A percentile compares a stretch with the other conserved stretches of the same genome.
These are phyloP conservation scores for Hydrotaea cyrtoneurina DNA, from an alignment of 2,888 invertebrate species.

Conservation along the genomic window DNA sequence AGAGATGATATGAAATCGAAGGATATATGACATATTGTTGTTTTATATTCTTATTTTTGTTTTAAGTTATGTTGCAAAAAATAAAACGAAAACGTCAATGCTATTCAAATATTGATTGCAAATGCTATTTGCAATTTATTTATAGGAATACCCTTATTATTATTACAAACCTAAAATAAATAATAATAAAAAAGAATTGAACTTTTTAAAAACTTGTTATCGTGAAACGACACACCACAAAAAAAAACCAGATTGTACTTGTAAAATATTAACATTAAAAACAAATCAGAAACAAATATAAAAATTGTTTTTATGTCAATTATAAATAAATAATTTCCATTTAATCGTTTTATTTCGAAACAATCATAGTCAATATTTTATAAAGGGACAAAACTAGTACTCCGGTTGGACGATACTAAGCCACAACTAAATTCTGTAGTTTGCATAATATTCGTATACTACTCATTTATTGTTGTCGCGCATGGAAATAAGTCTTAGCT, in stretches of 20 bases:
- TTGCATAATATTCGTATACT: too few species aligned
- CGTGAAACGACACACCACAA: conserved; percentile 54
- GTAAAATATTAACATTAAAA: conserved; percentile 50
- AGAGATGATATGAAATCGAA: not conserved
- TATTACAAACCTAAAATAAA: conserved; percentile 13
- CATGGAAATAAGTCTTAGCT: too few species aligned
- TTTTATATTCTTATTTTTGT: conserved; percentile 41
- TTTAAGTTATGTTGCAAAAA: not conserved
- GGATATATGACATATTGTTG: conserved; percentile 45
- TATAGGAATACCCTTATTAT: conserved; percentile 22
- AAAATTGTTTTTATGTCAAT: conserved; percentile 65
- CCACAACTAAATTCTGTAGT: too few species aligned
- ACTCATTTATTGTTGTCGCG: too few species aligned
- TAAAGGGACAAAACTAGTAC: too few species aligned
- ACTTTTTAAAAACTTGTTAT: conserved; percentile 60
- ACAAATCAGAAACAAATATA: conserved; percentile 33
- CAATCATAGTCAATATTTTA: not conserved
- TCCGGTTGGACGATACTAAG: too few species aligned
- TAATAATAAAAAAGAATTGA: conserved; percentile 27
- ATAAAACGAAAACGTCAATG: conserved; percentile 5
- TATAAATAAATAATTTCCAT: conserved; percentile 40
- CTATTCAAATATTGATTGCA: conserved; percentile 26
- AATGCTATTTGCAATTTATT: conserved; percentile 15
- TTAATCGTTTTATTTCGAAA: conserved; percentile 37
- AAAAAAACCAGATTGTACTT: conserved; percentile 19